Evolutionary conservation across 2,888 invertebrate species (phyloP).

Genomic region (Ernsta delagoae): DNA sequence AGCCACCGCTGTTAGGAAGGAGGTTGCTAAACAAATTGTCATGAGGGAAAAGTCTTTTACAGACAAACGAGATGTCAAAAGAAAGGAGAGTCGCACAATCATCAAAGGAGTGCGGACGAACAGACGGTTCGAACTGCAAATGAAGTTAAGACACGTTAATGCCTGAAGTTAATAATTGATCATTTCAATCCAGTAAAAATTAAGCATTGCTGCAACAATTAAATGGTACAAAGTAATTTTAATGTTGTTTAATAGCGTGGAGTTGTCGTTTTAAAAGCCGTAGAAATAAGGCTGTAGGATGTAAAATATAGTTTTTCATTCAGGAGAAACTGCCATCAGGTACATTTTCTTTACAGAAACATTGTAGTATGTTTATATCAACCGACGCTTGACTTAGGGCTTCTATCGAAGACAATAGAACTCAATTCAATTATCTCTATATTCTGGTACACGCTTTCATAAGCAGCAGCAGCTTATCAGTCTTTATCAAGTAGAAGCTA

Average conservation of each 20-base stretch:
- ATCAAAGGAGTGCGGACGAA: slow-evolving; percentile 89
- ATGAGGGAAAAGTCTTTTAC: slow-evolving; percentile 71
- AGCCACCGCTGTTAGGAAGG: slow-evolving; percentile 45
- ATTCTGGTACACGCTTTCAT: no score
- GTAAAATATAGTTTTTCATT: no score
- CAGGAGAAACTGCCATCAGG: no score
- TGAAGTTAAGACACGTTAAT: slow-evolving; percentile 85
- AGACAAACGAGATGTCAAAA: slow-evolving; percentile 57
- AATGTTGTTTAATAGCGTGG: neutral
- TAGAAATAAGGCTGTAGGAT: no score
- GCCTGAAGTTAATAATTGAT: neutral
- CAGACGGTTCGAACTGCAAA: slow-evolving; percentile 89
- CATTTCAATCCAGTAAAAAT: neutral
- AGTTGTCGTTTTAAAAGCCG: neutral
- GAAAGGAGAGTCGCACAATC: slow-evolving; percentile 73
- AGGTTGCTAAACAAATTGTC: slow-evolving; percentile 61
- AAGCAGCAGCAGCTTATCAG: no score
- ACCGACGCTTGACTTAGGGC: no score
- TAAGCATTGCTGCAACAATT: neutral
- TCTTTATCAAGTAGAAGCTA: no score
- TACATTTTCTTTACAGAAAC: no score
- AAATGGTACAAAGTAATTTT: slow-evolving; percentile 3
- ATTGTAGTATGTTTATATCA: no score
- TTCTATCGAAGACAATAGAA: no score
- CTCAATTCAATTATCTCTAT: no score